Conservation (phyloP, 1,140 invertebrate species). For the Notospermus geniculatus region DNA sequence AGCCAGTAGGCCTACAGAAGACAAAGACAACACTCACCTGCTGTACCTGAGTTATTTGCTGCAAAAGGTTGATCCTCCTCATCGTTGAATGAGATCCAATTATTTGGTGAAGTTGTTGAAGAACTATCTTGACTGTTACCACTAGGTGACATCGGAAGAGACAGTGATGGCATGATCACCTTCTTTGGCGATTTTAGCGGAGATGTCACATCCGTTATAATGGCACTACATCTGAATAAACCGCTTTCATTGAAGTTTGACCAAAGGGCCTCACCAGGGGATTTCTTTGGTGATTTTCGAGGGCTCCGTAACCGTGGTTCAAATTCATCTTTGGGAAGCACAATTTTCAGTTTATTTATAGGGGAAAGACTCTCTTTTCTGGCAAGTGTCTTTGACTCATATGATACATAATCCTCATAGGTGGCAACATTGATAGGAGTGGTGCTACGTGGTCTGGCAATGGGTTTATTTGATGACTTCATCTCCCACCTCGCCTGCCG, state of each 20-base stretch:
- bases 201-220: slow-evolving; percentile 37
- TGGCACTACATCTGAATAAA: slow-evolving; percentile 43
- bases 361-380: neutral
- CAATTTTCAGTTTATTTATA: slow-evolving; percentile 48
- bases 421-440: slow-evolving; percentile 75
- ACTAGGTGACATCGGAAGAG: slow-evolving; percentile 36
- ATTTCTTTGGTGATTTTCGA: slow-evolving; percentile 16
- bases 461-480: slow-evolving; percentile 74
- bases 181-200: slow-evolving; percentile 34
- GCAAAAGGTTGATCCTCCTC: neutral
- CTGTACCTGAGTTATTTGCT: too few relatives aligned
- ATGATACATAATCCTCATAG: slow-evolving; percentile 67
- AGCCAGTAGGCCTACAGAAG: too few relatives aligned
- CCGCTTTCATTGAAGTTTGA: slow-evolving; percentile 45
- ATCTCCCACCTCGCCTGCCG: slow-evolving; percentile 38
- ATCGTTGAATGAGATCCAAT: neutral
- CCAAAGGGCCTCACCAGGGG: slow-evolving; percentile 19
- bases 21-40: too few relatives aligned
- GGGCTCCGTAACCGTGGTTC: slow-evolving; percentile 33
- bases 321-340: slow-evolving; percentile 43
- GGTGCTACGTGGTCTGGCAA: slow-evolving; percentile 81
- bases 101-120: slow-evolving; percentile 2
- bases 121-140: slow-evolving; percentile 13
- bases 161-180: slow-evolving; percentile 42
- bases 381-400: neutral